These are phyloP conservation scores for Acropora yongei DNA, from an alignment of 64 coral and sea anemone genomes.

Conservation along the genomic window DNA sequence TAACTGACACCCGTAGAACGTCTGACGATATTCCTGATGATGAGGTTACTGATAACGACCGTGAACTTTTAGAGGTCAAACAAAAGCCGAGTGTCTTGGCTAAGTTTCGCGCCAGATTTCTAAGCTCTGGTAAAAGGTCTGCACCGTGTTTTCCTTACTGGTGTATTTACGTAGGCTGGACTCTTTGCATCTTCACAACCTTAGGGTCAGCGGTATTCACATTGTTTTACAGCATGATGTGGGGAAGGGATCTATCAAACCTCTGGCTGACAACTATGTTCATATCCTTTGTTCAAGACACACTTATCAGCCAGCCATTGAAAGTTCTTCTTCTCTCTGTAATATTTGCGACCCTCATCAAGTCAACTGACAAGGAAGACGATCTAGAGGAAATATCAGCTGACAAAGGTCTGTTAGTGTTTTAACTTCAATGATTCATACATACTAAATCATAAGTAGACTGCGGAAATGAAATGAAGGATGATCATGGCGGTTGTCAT, in stretches of 20 bases:
- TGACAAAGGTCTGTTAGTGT: not conserved
- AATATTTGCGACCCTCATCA: conserved; percentile 72
- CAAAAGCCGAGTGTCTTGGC: conserved; percentile 15
- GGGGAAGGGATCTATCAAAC: conserved; percentile 77
- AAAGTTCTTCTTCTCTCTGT: conserved; percentile 67
- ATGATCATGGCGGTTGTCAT: no score
- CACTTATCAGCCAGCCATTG: conserved; percentile 71
- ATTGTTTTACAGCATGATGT: conserved; percentile 89
- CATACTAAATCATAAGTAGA: no score
- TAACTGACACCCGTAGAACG: not conserved
- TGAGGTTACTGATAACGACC: not conserved
- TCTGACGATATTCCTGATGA: not conserved
- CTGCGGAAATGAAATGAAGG: no score
- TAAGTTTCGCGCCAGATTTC: conserved; percentile 12
- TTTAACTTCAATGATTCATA: not conserved
- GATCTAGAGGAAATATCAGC: conserved; percentile 30
- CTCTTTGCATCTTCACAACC: conserved; percentile 55
- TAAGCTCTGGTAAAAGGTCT: not conserved
- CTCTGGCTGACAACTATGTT: conserved; percentile 71
- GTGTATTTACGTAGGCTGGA: conserved; percentile 64
- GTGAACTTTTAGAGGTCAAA: not conserved
- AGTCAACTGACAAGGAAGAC: conserved; percentile 40
- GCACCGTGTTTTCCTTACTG: conserved; percentile 57
- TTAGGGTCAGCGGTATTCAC: conserved; percentile 56
- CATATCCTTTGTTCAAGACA: conserved; percentile 74